These are phyloP conservation scores for Belonocnema kinseyi DNA, from an alignment of 1,140 invertebrate species.

Conservation along the genomic window DNA sequence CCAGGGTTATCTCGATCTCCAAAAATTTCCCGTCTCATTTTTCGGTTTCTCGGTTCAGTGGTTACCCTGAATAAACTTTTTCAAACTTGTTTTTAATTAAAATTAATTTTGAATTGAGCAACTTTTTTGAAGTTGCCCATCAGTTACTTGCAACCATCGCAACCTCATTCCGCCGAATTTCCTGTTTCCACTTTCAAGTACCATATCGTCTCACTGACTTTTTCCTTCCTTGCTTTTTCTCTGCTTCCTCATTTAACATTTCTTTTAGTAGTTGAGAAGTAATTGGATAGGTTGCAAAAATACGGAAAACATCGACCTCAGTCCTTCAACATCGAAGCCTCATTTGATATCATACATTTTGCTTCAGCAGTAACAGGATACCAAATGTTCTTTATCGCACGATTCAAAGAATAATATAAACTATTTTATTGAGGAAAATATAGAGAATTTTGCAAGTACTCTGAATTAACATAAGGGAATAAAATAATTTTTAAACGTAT, in stretches of 20 bases:
- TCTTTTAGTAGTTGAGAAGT: not conserved
- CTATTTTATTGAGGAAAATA: too few relatives aligned
- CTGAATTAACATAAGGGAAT: too few relatives aligned
- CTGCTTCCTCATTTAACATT: slow-evolving; percentile 6
- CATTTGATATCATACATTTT: not conserved
- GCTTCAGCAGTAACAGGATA: too few relatives aligned
- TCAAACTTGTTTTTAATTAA: not conserved
- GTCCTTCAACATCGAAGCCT: not conserved
- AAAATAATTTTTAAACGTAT: too few relatives aligned
- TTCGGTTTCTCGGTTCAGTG: too few relatives aligned
- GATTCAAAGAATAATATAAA: not conserved
- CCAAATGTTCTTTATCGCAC: not conserved
- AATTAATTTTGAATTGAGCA: not conserved
- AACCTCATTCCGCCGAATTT: slow-evolving; percentile 17
- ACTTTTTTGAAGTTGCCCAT: not conserved
- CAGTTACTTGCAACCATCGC: not conserved
- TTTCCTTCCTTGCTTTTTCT: not conserved
- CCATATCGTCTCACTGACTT: not conserved
- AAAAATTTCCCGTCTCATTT: too few relatives aligned
- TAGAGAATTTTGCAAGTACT: too few relatives aligned
- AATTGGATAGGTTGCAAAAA: slow-evolving; percentile 19
- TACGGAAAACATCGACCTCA: not conserved
- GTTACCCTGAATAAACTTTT: not conserved
- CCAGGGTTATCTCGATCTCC: too few relatives aligned
- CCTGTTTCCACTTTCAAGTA: not conserved